Conservation (phyloP, 2,888 invertebrate genomes). For the Cyclophora punctaria region DNA sequence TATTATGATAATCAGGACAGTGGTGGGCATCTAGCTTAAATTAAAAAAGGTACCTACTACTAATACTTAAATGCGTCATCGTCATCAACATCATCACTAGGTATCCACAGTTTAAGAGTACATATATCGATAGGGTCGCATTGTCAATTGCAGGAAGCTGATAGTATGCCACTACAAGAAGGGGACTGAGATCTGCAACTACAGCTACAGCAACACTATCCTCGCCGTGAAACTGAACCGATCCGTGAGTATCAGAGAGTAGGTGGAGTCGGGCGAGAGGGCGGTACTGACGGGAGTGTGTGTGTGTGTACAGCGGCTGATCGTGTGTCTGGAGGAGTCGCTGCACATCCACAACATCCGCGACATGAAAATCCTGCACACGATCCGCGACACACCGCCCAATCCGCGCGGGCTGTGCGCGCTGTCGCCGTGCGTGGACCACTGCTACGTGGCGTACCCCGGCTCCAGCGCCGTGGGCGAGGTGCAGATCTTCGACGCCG, state of each 20-base stretch:
- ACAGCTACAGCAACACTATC: conserved; percentile 95
- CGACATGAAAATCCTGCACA: conserved; percentile 98
- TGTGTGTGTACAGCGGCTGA: conserved; percentile 80
- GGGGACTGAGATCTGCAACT: conserved; percentile 98
- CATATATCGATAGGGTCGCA: too few relatives aligned
- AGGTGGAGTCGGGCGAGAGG: neutral
- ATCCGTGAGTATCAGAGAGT: conserved; percentile 77
- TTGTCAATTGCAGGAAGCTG: conserved; percentile 73
- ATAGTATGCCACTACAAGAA: conserved; percentile 98
- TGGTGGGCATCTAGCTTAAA: too few relatives aligned
- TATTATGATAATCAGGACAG: too few relatives aligned
- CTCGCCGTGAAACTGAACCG: conserved; percentile 96
- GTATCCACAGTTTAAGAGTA: too few relatives aligned
- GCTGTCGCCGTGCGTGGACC: conserved; percentile 90
- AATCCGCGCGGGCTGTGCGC: conserved; percentile 95
- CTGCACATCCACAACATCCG: conserved; percentile 98
- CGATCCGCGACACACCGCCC: conserved; percentile 97
- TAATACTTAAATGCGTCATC: too few relatives aligned
- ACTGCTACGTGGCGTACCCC: conserved; percentile 97
- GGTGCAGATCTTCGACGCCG: conserved; percentile 96
- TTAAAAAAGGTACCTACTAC: too few relatives aligned
- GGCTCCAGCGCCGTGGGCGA: conserved; percentile 95
- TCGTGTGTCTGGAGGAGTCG: conserved; percentile 98
- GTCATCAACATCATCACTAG: too few relatives aligned
- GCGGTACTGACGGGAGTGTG: neutral